phyloP scores from a whole-genome alignment of 2,888 invertebrate genomes.

The Apamea anceps region DNA sequence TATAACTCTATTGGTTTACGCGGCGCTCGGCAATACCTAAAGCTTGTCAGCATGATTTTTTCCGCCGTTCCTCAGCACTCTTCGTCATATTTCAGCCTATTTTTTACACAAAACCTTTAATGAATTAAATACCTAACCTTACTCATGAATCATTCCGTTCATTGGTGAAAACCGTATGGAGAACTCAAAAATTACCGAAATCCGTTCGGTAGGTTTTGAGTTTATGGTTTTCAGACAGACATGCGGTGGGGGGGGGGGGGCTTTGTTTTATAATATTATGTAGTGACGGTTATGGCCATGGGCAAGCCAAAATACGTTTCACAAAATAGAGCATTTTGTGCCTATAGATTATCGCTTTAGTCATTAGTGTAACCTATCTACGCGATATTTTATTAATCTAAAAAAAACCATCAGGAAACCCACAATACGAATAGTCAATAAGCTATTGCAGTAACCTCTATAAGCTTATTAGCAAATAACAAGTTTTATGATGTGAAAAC shows the following conservation, averaged over 20 bases:
- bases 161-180: neutral
- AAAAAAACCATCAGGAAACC: neutral
- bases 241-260: neutral
- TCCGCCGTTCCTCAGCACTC: neutral
- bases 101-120: neutral
- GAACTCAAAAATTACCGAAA: neutral
- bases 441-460: neutral
- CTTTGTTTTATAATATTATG: neutral
- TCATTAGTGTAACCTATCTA: neutral
- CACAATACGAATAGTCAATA: slow-evolving; percentile 12
- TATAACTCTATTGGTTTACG: neutral
- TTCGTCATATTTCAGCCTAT: neutral
- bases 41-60: neutral
- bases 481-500: slow-evolving; percentile 27
- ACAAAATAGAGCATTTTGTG: neutral
- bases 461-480: slow-evolving; percentile 31
- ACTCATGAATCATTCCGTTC: neutral
- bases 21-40: neutral
- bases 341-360: neutral
- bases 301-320: neutral
- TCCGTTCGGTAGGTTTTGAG: too few species aligned
- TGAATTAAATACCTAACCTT: neutral
- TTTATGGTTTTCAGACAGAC: neutral
- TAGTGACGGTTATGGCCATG: neutral
- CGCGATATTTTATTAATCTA: neutral